A percentile compares a stretch with the other conserved stretches of the same genome.
phyloP scores from a whole-genome alignment of 2,113 vertebrate genomes.

The Pelmatolapia mariae region DNA sequence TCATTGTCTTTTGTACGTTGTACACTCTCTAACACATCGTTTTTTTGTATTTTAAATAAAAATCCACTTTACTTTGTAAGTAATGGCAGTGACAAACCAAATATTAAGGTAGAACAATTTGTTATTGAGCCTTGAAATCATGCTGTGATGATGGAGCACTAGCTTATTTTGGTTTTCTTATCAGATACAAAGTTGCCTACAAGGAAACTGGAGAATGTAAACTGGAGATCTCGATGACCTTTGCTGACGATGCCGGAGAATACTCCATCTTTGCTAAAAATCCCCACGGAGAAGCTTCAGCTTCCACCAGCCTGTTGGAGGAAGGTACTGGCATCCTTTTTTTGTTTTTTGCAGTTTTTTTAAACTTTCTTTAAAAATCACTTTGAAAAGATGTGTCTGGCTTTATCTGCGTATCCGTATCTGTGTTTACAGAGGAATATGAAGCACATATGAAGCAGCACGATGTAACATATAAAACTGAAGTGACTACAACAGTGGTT shows the following conservation, averaged over 20 bases:
- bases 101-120: background rate
- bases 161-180: slow-evolving; percentile 54
- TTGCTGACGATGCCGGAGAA: slow-evolving; percentile 94
- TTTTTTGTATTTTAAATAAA: background rate
- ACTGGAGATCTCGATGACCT: slow-evolving; percentile 97
- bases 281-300: slow-evolving; percentile 85
- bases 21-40: background rate
- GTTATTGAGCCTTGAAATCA: background rate
- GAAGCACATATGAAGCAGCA: slow-evolving; percentile 85
- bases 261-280: slow-evolving; percentile 88
- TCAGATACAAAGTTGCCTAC: slow-evolving; percentile 90
- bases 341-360: background rate
- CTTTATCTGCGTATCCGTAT: background rate
- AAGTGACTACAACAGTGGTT: slow-evolving; percentile 80
- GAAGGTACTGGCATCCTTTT: slow-evolving; percentile 77
- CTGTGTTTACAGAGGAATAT: slow-evolving; percentile 79
- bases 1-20: background rate
- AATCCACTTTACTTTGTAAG: background rate
- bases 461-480: slow-evolving; percentile 82
- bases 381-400: background rate
- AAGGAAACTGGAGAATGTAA: slow-evolving; percentile 90
- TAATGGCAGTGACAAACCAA: background rate
- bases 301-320: slow-evolving; percentile 84
- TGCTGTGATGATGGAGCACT: background rate
- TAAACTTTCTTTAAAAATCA: background rate